Percentiles rank a stretch among this genome's conserved stretches.
phyloP scores from a whole-genome alignment of 2,888 invertebrate genomes.

The Sesamia inferens region DNA sequence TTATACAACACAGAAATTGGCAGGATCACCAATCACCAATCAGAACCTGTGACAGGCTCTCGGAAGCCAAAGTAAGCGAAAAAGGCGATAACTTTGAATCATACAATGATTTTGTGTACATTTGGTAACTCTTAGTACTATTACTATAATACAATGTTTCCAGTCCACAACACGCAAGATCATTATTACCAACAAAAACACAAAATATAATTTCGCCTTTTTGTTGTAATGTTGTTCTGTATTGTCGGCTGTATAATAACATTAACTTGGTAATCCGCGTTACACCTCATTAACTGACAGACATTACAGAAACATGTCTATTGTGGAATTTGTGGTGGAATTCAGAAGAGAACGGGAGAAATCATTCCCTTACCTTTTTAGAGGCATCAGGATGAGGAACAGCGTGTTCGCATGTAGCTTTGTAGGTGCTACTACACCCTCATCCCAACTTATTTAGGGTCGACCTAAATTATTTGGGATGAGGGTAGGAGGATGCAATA shows the following conservation, averaged over 20 bases:
- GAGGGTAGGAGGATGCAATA: too few species aligned
- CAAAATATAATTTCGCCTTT: constrained; percentile 31
- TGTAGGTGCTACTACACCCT: too few species aligned
- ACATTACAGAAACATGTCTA: constrained; percentile 72
- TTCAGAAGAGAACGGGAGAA: constrained; percentile 15
- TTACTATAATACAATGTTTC: constrained; percentile 33
- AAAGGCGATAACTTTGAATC: constrained; percentile 19
- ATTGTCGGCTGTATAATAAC: constrained; percentile 61
- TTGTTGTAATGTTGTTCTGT: constrained; percentile 54
- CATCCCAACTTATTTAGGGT: too few species aligned
- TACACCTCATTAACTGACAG: constrained; percentile 77
- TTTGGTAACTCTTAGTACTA: too few species aligned
- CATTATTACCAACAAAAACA: constrained; percentile 42
- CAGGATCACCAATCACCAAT: not conserved
- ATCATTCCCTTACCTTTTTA: too few species aligned
- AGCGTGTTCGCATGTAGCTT: too few species aligned
- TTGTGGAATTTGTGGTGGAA: constrained; percentile 44
- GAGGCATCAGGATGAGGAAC: too few species aligned
- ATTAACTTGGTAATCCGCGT: constrained; percentile 71
- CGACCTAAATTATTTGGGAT: too few species aligned
- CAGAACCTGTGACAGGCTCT: not conserved
- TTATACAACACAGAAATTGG: too few species aligned
- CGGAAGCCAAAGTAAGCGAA: not conserved
- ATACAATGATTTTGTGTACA: constrained; percentile 24
- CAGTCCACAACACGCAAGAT: constrained; percentile 28